Evolutionary conservation across 2,113 vertebrate genomes (phyloP), one percentile per base, ranked within the genome.

Genomic region (Scomber colias): DNA sequence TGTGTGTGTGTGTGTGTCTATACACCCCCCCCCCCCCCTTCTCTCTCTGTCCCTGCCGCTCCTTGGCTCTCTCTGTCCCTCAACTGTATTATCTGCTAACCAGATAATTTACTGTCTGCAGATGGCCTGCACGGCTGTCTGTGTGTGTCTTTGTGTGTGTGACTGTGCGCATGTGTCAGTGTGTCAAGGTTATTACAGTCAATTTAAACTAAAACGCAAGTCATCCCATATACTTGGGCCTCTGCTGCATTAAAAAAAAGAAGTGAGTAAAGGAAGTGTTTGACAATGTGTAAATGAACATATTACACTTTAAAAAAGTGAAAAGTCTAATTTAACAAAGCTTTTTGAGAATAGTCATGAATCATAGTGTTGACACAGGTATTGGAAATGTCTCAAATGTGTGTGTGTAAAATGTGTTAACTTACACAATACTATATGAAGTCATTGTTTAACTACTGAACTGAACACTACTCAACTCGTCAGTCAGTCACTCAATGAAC

Each of bases 31-130:
- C 53, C 4, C 50, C 31, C 56, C 53, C 4, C 50, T 3, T 35
- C 35, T 35, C 35, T 35, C 44, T 67, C 31, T 17, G 14, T 75
- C 59, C 57, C 60, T n/a, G 27, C 62, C 31, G 27, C 66, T 51
- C 45, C 63, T 46, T 81, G 59, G 44, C 35, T 55, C 68, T 62
- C 19, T 63, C 60, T 60, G 45, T 69, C 71, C 31, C 76, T 75
- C 75, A 67, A 55, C 75, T 66, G 15, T 30, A 56, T 79, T 89
- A 74, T 85, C 74, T 82, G 74, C 75, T 85, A 87, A 87, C 66
- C 76, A 85, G 79, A 90, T 87, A 81, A 87, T 89, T 77, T 87
- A 83, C 66, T 85, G 79, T 85, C 74, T 90, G 56, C 87, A 85
- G 84, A 90, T 90, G 82, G 84, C 68, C 74, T 59, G 60, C 53